Evolutionary conservation across 2,113 vertebrate species (phyloP).

Genomic region (Zapornia atra): DNA sequence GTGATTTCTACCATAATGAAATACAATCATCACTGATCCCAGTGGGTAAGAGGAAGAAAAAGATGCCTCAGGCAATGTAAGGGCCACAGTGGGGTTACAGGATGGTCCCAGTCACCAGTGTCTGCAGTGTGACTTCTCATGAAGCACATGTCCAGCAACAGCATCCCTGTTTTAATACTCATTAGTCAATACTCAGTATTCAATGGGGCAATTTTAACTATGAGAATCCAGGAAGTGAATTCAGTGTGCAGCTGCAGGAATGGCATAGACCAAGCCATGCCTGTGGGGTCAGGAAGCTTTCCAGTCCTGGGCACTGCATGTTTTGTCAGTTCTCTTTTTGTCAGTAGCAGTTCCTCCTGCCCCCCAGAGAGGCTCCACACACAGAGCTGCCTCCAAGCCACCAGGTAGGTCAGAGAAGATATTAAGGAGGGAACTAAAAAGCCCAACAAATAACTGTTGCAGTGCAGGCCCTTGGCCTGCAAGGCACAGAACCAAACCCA

Average conservation of each 20-base stretch:
- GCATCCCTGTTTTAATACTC: rapidly evolving
- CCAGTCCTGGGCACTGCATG: too few relatives aligned
- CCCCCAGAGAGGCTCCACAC: background rate
- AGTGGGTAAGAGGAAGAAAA: background rate
- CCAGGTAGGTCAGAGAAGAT: background rate
- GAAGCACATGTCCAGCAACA: background rate
- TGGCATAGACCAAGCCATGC: background rate
- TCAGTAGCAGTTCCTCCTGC: background rate
- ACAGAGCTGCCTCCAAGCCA: background rate
- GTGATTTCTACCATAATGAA: background rate
- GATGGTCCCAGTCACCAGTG: background rate
- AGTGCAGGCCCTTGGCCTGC: background rate
- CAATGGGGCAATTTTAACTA: rapidly evolving
- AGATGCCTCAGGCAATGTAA: background rate
- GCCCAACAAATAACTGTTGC: background rate
- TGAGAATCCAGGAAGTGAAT: background rate
- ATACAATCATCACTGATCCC: background rate
- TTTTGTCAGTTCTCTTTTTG: background rate
- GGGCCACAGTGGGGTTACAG: background rate
- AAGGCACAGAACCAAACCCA: background rate
- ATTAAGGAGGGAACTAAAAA: background rate
- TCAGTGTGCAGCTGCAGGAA: background rate
- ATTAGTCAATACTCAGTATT: background rate
- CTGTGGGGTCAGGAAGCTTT: background rate
- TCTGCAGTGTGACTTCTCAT: rapidly evolving